Base-by-base conservation (phyloP, 1,140 invertebrate species). In the Notospermus geniculatus region DNA sequence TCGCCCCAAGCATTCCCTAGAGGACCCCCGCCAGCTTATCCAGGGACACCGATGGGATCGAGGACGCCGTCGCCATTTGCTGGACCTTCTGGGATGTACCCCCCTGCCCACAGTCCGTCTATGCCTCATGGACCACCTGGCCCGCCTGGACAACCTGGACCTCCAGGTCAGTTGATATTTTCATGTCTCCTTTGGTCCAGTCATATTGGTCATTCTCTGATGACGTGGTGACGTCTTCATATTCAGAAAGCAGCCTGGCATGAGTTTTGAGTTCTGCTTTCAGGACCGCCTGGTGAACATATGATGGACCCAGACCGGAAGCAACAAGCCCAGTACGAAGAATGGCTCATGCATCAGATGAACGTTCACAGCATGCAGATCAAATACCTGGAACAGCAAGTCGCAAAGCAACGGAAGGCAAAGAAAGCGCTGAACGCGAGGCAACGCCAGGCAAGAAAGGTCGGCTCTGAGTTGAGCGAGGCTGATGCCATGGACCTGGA, bases 291-390 rank as follows among this genome's bases (percentile, higher is more conserved):
- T 27, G 46, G 46, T 9, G 63, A 87, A 66, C 86, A 89, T 46
- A 78, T 84, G 25, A 88, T 86, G 50, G 90, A 92, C 64, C 62
- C 57, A 61, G 32, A 64, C 23, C 19, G 43, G 50, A 88, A 90
- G 76, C 83, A 87, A 62, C 87, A 89, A 66, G 69, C 86, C 1
- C 83, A 88, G 64, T 95, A 95, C 82, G 92, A 95, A 77, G 86
- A 91, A 70, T 95, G 92, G 91, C 83, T 95, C 56, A 86, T 87
- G 69, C 87, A 91, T 73, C 91, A 93, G 75, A 88, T 90, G 73
- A 86, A 88, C 57, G 84, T 88, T 69, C 82, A 93, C n/a, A 81
- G 84, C 11, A 86, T 88, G 64, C 70, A 75, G 55, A 65, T 78
- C 22, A 76, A 77, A 36, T 57, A 64, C n/a, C 59, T 79, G 27